These are phyloP conservation scores for Philereme transversata DNA, from an alignment of 2,888 invertebrate genomes.

Conservation along the genomic window DNA sequence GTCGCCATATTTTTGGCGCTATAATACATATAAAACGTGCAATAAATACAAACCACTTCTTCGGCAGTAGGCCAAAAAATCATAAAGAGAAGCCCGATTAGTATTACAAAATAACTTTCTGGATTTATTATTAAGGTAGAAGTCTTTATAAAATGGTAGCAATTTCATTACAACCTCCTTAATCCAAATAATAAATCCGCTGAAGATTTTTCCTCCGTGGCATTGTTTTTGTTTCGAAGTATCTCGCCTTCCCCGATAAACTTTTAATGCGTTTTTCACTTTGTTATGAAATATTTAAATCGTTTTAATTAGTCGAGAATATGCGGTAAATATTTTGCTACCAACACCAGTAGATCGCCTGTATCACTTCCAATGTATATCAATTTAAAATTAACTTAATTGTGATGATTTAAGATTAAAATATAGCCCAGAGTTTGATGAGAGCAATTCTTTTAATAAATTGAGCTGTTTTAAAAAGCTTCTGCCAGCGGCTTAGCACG, in stretches of 20 bases:
- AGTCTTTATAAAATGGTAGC: background rate
- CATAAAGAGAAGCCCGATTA: too few relatives aligned
- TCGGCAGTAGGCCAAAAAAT: too few relatives aligned
- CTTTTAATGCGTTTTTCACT: constrained; percentile 76
- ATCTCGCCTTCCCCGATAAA: constrained; percentile 54
- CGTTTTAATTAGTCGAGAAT: constrained; percentile 61
- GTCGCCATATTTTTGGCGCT: too few relatives aligned
- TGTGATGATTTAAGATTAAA: too few relatives aligned
- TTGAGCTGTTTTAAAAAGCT: too few relatives aligned
- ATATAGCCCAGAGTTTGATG: too few relatives aligned
- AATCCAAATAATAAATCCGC: background rate
- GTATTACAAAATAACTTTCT: too few relatives aligned
- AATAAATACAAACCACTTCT: too few relatives aligned
- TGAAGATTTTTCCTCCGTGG: constrained; percentile 36
- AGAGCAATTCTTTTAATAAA: too few relatives aligned
- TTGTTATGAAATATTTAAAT: constrained; percentile 70
- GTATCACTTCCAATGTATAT: background rate
- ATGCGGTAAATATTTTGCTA: constrained; percentile 58
- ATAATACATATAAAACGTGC: too few relatives aligned
- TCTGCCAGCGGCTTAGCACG: too few relatives aligned
- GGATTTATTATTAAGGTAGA: too few relatives aligned
- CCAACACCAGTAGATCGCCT: constrained; percentile 27
- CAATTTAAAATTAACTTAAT: background rate
- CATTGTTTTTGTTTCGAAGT: constrained; percentile 46
- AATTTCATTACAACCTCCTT: background rate